Evolutionary conservation across 2,888 invertebrate genomes (phyloP), one percentile per base, ranked within the genome.

Genomic region (Agrenia bidenticulata): DNA sequence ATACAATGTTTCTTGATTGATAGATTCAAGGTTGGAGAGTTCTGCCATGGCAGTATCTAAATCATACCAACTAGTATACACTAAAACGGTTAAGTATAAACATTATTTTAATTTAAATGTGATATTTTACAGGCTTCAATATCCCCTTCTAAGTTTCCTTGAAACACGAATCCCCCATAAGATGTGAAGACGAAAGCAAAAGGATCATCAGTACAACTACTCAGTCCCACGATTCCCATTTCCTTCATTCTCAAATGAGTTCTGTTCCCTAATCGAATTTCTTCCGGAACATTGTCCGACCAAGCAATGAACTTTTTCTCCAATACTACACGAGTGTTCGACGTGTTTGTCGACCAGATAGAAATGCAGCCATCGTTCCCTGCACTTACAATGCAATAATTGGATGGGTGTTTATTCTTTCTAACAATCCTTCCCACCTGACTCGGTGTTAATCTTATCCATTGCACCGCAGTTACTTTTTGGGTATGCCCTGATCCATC

Each of bases 81-180:
- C 11, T 32, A 32, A 32, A 32, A 32, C n/a, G n/a, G n/a, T n/a
- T n/a, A n/a, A n/a, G n/a, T n/a, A n/a, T n/a, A n/a, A n/a, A n/a
- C n/a, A n/a, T n/a, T n/a, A n/a, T n/a, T n/a, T n/a, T n/a, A n/a
- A n/a, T n/a, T n/a, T n/a, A 32, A 32, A 7, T 32, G 32, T 32
- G 11, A 32, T 32, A 32, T 32, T 32, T 45, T 45, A 72, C 72
- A 65, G 17, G 72, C 68, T 67, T 73, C 71, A 1, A 62, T 61
- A 42, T 71, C 64, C 37, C 66, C 71, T 2, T 67, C 58, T 15
- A 76, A 54, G 50, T 65, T 72, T 2, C 73, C 74, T 51, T 73
- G 76, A 41, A 74, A 73, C 17, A 74, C 45, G 54, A 66, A 70
- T 27, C 74, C 70, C 4, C 76, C 76, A 64, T 68, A 70, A 32